These are phyloP conservation scores for Neogale vison DNA, from an alignment of 2,113 vertebrate species.

Conservation along the genomic window DNA sequence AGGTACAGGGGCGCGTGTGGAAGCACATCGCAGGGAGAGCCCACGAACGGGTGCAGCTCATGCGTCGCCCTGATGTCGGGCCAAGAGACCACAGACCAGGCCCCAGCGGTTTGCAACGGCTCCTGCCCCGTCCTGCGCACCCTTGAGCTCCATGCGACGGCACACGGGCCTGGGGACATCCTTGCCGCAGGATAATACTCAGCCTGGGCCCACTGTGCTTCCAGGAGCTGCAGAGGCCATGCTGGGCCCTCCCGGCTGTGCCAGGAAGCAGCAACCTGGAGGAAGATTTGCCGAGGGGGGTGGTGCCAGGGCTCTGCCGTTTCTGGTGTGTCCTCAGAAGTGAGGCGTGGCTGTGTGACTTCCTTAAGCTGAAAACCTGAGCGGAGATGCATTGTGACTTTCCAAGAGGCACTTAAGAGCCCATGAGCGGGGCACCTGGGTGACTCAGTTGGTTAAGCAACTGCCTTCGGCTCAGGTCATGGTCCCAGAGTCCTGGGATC, in stretches of 20 bases:
- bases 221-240: neutral
- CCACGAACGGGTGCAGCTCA: neutral
- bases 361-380: neutral
- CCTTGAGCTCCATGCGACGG: neutral
- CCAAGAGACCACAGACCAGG: neutral
- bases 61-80: neutral
- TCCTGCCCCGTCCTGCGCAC: too few species aligned
- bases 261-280: neutral
- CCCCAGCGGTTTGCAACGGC: too few species aligned
- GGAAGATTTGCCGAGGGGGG: neutral
- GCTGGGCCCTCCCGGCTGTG: too few species aligned
- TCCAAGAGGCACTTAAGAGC: neutral
- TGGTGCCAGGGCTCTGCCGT: too few species aligned
- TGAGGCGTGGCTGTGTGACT: neutral
- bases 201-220: neutral
- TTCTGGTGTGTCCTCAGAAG: neutral
- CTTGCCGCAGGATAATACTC: neutral
- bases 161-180: neutral
- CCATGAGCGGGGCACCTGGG: fast-evolving
- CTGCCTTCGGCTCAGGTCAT: too few species aligned
- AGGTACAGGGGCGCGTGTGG: too few species aligned
- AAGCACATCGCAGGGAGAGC: neutral
- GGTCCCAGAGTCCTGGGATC: too few species aligned
- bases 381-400: neutral
- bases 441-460: too few species aligned